Percentiles rank a stretch among this genome's conserved stretches.
Evolutionary conservation across 2,888 invertebrate species (phyloP).

Genomic region (Campoplex capitator): DNA sequence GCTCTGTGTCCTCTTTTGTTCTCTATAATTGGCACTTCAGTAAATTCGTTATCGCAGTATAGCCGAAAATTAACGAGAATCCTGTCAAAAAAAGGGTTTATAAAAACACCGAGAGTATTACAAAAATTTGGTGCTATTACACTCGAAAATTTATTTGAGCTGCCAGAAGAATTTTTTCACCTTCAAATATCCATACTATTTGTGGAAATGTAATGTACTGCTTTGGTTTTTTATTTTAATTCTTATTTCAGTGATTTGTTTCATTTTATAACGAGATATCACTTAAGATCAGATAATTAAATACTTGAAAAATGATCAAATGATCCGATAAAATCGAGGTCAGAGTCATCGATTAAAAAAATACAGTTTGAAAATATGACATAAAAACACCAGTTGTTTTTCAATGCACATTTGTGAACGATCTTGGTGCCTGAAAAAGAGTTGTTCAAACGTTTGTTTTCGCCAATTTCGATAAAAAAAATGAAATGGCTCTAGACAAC

Average conservation of each 20-base stretch:
- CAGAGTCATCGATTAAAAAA: no score
- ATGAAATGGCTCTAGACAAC: constrained; percentile 7
- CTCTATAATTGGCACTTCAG: neutral
- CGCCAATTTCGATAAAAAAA: neutral
- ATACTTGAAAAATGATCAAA: neutral
- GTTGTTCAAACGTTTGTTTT: neutral
- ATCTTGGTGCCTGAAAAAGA: neutral
- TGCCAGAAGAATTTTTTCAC: neutral
- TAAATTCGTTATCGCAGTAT: constrained; percentile 23
- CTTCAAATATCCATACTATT: neutral
- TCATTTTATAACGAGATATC: neutral
- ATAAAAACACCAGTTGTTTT: neutral
- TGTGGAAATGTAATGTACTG: neutral
- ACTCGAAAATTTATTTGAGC: neutral
- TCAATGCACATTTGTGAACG: neutral
- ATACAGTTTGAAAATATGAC: neutral
- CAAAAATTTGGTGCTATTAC: no score
- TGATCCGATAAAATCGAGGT: neutral
- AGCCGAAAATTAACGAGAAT: neutral
- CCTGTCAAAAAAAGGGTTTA: neutral
- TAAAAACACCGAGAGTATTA: neutral
- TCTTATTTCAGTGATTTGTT: neutral
- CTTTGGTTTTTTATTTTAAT: no score
- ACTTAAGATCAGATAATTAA: no score
- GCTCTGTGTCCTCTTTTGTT: neutral